Base-by-base conservation (phyloP, 2,113 vertebrate species). In the Sander vitreus region DNA sequence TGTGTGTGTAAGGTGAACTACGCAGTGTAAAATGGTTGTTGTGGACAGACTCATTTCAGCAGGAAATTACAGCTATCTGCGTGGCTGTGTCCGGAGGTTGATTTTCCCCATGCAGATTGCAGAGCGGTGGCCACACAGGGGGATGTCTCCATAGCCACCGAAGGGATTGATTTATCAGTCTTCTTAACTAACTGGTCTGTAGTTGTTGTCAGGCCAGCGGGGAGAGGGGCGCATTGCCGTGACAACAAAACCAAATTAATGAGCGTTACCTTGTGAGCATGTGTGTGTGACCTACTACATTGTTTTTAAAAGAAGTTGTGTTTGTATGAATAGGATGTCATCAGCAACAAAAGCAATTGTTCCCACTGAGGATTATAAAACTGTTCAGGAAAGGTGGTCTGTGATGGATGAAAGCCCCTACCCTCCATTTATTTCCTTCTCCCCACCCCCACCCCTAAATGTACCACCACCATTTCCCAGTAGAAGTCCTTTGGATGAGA, bases 1-100 rank as follows among this genome's bases (percentile, higher is more conserved):
- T 85, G 0, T 76, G 66, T 80, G 57, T 57, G 10, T 58, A 25
- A 19, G 30, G 21, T 75, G 80, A 73, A 60, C 54, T 58, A 50
- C 45, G 55, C 72, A 50, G 67, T 64, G 83, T 74, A 76, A 86
- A 80, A 57, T 62, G 72, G 72, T 47, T 25, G 5, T 39, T 84
- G 70, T 92, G 81, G 91, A 91, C 88, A 87, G 86, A 84, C 74
- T 92, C 78, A 74, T 90, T 92, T 86, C 85, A 78, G 63, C 93
- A 93, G 93, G 93, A 94, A 92, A 95, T 94, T 87, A 86, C 74
- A 84, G 87, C 80, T 84, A 78, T 86, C 82, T 82, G 55, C 66
- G 43, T 47, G 64, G 45, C 78, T 50, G 60, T 85, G 74, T 92
- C 82, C 76, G 62, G 76, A 81, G 88, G 76, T 74, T 89, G 85